Evolutionary conservation across 2,113 vertebrate species (phyloP).

Genomic region (Uria lomvia): DNA sequence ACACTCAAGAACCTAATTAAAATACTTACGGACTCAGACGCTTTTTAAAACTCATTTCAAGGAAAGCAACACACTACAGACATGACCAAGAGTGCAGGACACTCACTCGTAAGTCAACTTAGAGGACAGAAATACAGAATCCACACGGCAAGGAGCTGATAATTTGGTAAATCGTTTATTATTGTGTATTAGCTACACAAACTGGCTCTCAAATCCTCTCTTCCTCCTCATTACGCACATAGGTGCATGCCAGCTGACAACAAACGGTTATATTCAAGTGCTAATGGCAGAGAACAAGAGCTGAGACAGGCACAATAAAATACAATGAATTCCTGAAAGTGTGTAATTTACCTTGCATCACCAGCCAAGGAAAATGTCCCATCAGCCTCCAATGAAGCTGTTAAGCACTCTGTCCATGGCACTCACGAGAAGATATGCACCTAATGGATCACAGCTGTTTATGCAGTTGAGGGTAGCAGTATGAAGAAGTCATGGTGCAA

Average conservation of each 20-base stretch:
- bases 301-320: background rate
- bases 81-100: background rate
- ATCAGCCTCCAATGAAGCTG: background rate
- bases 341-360: fast-evolving
- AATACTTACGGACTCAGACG: background rate
- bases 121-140: background rate
- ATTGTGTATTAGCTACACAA: background rate
- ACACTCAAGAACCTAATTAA: background rate
- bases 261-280: background rate
- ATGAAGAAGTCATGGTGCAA: background rate
- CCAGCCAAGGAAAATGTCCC: background rate
- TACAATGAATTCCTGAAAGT: background rate
- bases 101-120: background rate
- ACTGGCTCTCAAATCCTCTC: background rate
- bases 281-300: background rate
- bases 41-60: background rate
- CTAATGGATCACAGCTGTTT: background rate
- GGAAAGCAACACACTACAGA: background rate
- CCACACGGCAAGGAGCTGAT: background rate
- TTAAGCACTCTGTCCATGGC: background rate
- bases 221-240: background rate
- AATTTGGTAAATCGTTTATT: background rate
- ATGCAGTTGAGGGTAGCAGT: background rate
- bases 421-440: background rate
- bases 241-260: background rate